phyloP scores from a whole-genome alignment of 2,113 vertebrate genomes.

The Esox niger region DNA sequence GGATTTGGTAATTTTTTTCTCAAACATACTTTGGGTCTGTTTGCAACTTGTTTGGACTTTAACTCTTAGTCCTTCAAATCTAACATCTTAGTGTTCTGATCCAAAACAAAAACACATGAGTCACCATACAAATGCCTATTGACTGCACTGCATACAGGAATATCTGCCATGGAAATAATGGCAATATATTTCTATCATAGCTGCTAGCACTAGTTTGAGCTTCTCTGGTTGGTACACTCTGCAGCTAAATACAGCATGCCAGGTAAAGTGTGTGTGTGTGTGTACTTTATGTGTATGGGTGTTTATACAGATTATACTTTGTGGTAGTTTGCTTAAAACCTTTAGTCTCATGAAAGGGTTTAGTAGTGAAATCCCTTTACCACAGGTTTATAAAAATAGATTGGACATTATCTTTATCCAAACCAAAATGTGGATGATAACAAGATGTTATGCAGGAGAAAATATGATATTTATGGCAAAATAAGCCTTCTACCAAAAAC shows the following conservation, averaged over 20 bases:
- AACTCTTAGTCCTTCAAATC: too few relatives aligned
- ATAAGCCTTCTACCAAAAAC: too few relatives aligned
- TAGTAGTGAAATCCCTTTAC: background rate
- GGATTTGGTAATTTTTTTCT: too few relatives aligned
- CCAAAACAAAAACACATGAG: too few relatives aligned
- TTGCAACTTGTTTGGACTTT: too few relatives aligned
- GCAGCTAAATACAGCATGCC: background rate
- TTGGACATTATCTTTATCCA: background rate
- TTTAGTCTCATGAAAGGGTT: background rate
- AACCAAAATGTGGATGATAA: background rate
- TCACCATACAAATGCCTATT: too few relatives aligned
- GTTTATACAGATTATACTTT: conserved; percentile 43
- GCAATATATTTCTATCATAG: too few relatives aligned
- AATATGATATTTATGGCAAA: background rate
- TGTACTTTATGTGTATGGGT: conserved; percentile 8
- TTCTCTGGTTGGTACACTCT: conserved; percentile 36
- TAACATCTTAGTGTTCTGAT: too few relatives aligned
- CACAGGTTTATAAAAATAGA: background rate
- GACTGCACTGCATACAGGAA: too few relatives aligned
- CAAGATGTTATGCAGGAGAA: too few relatives aligned
- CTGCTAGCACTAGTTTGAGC: conserved; percentile 37
- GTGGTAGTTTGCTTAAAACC: background rate
- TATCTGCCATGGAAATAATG: too few relatives aligned
- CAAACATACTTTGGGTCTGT: too few relatives aligned
- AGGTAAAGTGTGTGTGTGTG: conserved; percentile 13